Percentiles rank a stretch among this genome's conserved stretches.
Evolutionary conservation across 1,140 invertebrate species (phyloP).

Genomic region (Procambarus virginalis): DNA sequence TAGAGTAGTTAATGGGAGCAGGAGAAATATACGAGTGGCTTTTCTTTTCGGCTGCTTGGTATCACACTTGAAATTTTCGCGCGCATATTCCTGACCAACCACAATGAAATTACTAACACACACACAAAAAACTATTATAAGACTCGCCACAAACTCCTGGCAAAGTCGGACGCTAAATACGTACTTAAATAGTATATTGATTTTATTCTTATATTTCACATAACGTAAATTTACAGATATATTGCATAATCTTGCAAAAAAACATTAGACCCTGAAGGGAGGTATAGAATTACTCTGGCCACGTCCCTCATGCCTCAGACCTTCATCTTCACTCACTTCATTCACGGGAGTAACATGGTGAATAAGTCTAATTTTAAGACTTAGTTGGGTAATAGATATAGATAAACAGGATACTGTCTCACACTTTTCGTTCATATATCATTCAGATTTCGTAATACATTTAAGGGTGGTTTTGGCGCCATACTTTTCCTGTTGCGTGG

Average conservation of each 20-base stretch:
- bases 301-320: neutral
- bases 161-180: neutral
- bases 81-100: conserved; percentile 39
- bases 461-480: too few species aligned
- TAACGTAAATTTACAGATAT: neutral
- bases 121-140: neutral
- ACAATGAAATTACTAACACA: neutral
- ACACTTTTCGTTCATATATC: too few species aligned
- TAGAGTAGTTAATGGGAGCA: neutral
- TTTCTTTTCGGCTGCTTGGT: conserved; percentile 1
- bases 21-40: neutral
- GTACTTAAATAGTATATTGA: neutral
- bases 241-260: neutral
- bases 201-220: neutral
- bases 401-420: too few species aligned
- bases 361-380: too few species aligned
- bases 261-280: neutral
- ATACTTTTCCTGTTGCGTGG: too few species aligned
- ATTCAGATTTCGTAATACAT: too few species aligned
- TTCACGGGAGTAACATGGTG: too few species aligned
- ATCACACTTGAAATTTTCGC: conserved; percentile 43
- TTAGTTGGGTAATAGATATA: too few species aligned
- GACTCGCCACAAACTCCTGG: neutral
- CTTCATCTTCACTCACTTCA: neutral
- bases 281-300: neutral